These are phyloP conservation scores for Galeopterus variegatus DNA, from an alignment of 2,113 vertebrate genomes.

Conservation along the genomic window DNA sequence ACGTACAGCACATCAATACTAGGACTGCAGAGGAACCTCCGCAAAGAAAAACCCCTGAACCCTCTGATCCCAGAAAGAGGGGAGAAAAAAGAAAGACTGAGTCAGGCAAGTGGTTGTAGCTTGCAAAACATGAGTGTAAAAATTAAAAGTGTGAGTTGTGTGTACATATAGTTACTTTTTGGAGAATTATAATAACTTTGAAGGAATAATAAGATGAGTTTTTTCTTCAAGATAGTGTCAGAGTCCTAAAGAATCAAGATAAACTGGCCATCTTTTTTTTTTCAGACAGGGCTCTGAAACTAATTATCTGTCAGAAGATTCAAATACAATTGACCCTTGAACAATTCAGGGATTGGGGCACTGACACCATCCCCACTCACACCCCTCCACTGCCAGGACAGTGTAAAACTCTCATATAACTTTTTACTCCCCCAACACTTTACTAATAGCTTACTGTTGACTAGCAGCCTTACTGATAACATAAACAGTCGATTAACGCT, in stretches of 20 bases:
- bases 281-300: not conserved
- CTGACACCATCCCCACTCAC: no score
- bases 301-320: constrained; percentile 3
- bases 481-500: no score
- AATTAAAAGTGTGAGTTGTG: not conserved
- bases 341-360: no score
- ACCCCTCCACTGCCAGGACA: no score
- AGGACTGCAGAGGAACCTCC: constrained; percentile 70
- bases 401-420: no score
- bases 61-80: constrained; percentile 91
- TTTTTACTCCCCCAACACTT: no score
- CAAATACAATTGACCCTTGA: not conserved
- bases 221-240: not conserved
- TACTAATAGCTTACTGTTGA: no score
- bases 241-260: not conserved
- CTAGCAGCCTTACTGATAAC: no score
- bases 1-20: constrained; percentile 69
- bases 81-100: constrained; percentile 96
- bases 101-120: constrained; percentile 88
- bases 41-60: constrained; percentile 78
- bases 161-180: not conserved
- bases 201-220: constrained; percentile 7
- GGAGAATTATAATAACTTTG: not conserved
- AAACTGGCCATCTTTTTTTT: not conserved
- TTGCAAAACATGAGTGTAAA: constrained; percentile 14